Evolutionary conservation across 2,888 invertebrate species (phyloP).

Genomic region (Andrena chrysosceles): DNA sequence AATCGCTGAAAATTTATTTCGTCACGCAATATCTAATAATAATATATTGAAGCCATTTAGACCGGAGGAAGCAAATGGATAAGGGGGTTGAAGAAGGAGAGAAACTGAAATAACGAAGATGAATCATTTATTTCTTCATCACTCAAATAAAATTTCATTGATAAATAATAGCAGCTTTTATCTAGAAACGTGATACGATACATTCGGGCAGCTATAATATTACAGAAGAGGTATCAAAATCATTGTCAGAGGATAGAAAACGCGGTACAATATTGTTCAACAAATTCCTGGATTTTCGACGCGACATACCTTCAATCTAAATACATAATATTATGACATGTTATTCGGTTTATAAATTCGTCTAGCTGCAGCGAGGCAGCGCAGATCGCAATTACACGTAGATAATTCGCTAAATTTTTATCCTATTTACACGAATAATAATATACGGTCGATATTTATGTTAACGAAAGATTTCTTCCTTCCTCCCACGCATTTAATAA

Average conservation of each 20-base stretch:
- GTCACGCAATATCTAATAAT: background rate
- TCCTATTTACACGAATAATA: constrained; percentile 83
- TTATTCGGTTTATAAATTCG: constrained; percentile 77
- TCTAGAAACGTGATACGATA: constrained; percentile 68
- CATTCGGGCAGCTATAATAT: constrained; percentile 67
- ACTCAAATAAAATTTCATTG: constrained; percentile 80
- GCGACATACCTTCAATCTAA: constrained; percentile 71
- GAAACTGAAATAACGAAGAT: constrained; percentile 75
- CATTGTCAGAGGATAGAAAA: constrained; percentile 82
- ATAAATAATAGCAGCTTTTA: constrained; percentile 81
- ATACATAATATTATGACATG: constrained; percentile 77
- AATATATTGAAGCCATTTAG: background rate
- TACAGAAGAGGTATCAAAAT: constrained; percentile 81
- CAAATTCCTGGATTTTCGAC: constrained; percentile 65
- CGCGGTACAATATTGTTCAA: constrained; percentile 74
- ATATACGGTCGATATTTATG: constrained; percentile 80
- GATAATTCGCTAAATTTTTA: constrained; percentile 80
- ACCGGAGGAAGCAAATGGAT: background rate
- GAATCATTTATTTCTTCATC: constrained; percentile 81
- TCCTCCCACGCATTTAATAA: constrained; percentile 66
- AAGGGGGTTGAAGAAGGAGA: background rate
- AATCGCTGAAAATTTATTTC: background rate
- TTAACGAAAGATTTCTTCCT: constrained; percentile 75
- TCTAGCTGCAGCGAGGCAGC: constrained; percentile 49
- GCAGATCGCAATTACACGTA: constrained; percentile 66